Evolutionary conservation across 2,888 invertebrate species (phyloP), one percentile per base, ranked within the genome.

Genomic region (Macropis europaea): DNA sequence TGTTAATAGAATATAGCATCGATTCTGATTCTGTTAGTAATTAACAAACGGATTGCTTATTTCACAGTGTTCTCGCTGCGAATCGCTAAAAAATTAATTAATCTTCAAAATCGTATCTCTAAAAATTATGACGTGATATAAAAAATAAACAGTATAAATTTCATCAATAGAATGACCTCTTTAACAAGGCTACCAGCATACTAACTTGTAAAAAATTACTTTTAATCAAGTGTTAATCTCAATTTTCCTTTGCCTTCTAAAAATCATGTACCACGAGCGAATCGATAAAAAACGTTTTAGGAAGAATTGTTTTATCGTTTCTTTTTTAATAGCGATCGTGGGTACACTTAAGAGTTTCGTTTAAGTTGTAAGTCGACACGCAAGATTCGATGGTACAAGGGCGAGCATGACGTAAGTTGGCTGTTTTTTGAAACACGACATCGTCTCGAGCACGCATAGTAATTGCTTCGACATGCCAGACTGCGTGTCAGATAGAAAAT

Each of bases 341-440:
- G 5, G 48, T 34, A 47, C 47, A 48, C 56, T 56, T 45, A 70
- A 70, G 57, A 47, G 61, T 47, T 60, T 56, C 69, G 61, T 73
- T 68, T 62, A 42, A 47, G 36, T 24, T 26, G 36, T 53, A 47
- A 50, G 38, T 47, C 38, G 42, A 48, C 77, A 77, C 73, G 73
- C 69, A 32, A 76, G 47, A 54, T 53, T 38, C 43, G 24, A 38
- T 22, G 53, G 7, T 22, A 43, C 64, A 62, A 69, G 43, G 62
- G 60, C 60, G 60, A 32, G 43, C 40, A 48, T 73, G 69, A 77
- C 60, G 69, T 38, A 60, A 62, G 26, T 48, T 34, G 15, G 45
- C 38, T 19, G 42, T 19, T 48, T 70, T 73, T 73, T 61, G 40
- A 69, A 54, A 59, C 19, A 42, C 53, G 30, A 32, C 45, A 30